These are phyloP conservation scores for Arctia plantaginis DNA, from an alignment of 2,888 invertebrate species.

Conservation along the genomic window DNA sequence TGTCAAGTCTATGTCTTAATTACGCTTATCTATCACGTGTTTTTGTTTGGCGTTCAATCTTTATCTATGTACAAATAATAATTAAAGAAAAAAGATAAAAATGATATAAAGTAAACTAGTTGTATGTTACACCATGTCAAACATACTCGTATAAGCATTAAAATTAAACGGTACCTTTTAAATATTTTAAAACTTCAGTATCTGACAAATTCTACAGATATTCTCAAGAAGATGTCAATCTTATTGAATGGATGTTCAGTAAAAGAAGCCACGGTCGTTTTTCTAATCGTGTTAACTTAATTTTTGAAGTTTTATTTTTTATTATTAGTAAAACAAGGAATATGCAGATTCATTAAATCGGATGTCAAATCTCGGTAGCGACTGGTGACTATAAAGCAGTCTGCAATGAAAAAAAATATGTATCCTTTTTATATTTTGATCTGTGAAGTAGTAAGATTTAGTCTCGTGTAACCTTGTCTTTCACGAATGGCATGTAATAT, in stretches of 20 bases:
- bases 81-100: too few species aligned
- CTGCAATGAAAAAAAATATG: too few species aligned
- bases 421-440: not conserved
- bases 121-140: not conserved
- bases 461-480: not conserved
- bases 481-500: not conserved
- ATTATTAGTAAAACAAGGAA: not conserved
- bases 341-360: too few species aligned
- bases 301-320: not conserved
- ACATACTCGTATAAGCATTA: too few species aligned
- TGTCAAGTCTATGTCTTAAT: not conserved
- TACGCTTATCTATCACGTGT: too few species aligned
- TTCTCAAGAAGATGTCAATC: not conserved
- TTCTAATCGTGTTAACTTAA: not conserved
- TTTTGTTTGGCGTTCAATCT: too few species aligned
- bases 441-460: not conserved
- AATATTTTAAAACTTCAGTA: not conserved
- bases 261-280: not conserved
- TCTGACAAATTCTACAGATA: not conserved
- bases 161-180: not conserved
- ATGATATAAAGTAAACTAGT: not conserved
- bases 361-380: too few species aligned
- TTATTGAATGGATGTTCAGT: too few species aligned
- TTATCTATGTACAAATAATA: not conserved
- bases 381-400: too few species aligned